Base-by-base conservation (phyloP, 2,888 invertebrate genomes). In the Cylindroiulus punctatus region DNA sequence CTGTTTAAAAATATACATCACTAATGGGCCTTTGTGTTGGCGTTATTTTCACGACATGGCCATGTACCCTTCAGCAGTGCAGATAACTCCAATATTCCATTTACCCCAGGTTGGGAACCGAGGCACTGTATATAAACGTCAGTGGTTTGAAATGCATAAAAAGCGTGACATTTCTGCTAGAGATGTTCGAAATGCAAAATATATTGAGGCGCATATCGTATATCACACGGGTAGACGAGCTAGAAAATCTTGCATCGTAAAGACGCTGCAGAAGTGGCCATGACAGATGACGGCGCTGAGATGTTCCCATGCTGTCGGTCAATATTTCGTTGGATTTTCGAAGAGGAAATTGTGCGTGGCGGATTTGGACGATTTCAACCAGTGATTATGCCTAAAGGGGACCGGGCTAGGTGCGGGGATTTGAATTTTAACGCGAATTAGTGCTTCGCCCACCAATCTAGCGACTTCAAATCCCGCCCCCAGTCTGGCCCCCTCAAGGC, bases 401-500 rank as follows among this genome's bases (percentile, higher is more conserved):
- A 86, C 86, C 86, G 86, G 86, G 86, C 86, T 86, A 86, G 86
- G 86, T 47, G 84, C 86, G 86, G 86, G 84, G 86, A 86, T 86
- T 86, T 86, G 86, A 86, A 86, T 86, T 86, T 86, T 52, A 47
- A 42, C 42, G 52, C 84, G 84, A 57, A 32, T 81, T 47, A 86
- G 86, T 81, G 42, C 81, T 44, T 76, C 36, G 44, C 36, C 32
- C 42, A 40, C 52, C 86, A 84, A 36, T 42, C 32, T 86, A 76
- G 85, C 44, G 65, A 85, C 81, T 86, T 86, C 86, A 86, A 86
- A 86, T 86, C 86, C 86, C 86, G 86, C 86, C 84, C 86, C 86
- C 86, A 86, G 86, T 84, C 86, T 86, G 86, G 86, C 86, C 86
- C 86, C 86, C 86, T 84, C 57, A 84, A 84, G 86, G 86, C 86